Conservation (phyloP, 1,140 invertebrate genomes). For the Yoshiicerus persimilis region DNA sequence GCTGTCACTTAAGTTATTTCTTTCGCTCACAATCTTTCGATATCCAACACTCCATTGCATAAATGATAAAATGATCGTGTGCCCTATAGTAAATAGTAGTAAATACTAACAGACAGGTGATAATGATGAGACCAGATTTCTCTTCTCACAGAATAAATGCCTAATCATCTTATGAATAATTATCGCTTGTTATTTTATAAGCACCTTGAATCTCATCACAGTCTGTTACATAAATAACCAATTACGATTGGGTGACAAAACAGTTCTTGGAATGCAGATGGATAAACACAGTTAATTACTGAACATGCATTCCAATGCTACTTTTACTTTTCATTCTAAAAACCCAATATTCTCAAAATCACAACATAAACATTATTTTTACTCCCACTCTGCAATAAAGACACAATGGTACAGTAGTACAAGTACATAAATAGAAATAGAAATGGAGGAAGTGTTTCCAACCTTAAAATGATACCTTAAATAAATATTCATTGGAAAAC, state of each 20-base stretch:
- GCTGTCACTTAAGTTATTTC: neutral
- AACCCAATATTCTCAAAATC: too few species aligned
- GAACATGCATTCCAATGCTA: too few species aligned
- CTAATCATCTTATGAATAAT: neutral
- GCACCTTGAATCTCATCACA: neutral
- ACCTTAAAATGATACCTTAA: neutral
- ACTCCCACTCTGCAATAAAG: too few species aligned
- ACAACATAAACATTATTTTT: too few species aligned
- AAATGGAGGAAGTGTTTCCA: neutral
- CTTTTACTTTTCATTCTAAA: too few species aligned
- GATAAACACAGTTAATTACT: too few species aligned
- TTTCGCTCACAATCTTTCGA: neutral
- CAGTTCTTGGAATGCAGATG: neutral
- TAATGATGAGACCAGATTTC: neutral
- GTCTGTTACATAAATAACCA: neutral
- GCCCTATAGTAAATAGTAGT: neutral
- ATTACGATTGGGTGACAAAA: neutral
- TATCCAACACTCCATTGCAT: too few species aligned
- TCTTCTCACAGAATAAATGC: neutral
- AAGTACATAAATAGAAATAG: too few species aligned
- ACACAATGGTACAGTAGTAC: too few species aligned
- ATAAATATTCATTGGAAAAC: neutral
- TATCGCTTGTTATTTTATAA: neutral
- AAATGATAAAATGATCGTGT: neutral
- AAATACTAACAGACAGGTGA: neutral